Evolutionary conservation across 2,113 vertebrate genomes (phyloP).

Genomic region (Cathartes aura): DNA sequence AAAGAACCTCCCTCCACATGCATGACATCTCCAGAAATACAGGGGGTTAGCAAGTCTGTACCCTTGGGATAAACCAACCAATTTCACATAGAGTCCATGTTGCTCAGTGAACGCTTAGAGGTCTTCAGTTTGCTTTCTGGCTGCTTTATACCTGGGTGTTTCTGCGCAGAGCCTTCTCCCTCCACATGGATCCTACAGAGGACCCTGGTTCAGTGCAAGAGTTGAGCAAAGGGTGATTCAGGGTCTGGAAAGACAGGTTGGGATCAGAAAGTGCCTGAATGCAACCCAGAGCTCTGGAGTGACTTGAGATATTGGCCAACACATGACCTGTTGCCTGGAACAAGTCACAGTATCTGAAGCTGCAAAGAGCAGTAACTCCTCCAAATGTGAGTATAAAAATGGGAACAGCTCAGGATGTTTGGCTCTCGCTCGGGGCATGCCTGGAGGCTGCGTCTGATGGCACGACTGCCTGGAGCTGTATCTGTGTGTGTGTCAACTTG

Average conservation of each 20-base stretch:
- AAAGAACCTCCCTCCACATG: neutral
- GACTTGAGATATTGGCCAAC: neutral
- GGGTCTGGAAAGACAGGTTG: neutral
- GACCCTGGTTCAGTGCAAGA: neutral
- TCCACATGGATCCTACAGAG: accelerated
- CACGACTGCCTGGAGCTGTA: neutral
- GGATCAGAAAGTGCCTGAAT: neutral
- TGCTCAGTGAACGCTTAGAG: accelerated
- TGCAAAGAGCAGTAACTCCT: neutral
- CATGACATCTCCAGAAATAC: neutral
- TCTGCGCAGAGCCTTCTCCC: neutral
- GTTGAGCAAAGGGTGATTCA: neutral
- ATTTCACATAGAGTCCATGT: accelerated
- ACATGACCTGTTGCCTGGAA: neutral
- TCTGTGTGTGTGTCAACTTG: neutral
- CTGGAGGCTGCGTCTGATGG: neutral
- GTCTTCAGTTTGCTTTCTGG: neutral
- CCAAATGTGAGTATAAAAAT: neutral
- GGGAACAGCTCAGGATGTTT: accelerated
- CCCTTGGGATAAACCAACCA: neutral
- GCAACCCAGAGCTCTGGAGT: neutral
- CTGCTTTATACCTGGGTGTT: accelerated
- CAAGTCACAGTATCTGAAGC: neutral
- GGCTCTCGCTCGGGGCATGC: neutral
- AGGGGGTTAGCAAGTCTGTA: neutral